Evolutionary conservation across 2,113 vertebrate species (phyloP).

Genomic region (Anguilla rostrata): DNA sequence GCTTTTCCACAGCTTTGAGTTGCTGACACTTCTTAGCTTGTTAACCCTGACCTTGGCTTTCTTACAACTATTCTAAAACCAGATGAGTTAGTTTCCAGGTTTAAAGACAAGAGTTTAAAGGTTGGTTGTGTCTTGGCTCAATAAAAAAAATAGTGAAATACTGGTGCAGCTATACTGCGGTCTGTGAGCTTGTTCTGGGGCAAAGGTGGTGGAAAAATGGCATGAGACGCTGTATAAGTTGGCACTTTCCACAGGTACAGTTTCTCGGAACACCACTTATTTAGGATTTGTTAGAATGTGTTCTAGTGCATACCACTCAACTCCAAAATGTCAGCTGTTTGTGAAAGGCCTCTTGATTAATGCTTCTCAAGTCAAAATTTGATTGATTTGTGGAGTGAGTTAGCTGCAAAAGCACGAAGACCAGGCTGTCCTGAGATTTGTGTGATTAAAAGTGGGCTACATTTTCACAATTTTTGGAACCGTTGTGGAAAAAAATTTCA

Average conservation of each 20-base stretch:
- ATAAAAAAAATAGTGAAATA: neutral
- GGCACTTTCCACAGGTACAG: neutral
- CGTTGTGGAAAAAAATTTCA: neutral
- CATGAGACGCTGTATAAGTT: neutral
- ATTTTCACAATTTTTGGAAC: neutral
- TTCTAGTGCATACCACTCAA: neutral
- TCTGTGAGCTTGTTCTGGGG: neutral
- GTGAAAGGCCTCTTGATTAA: neutral
- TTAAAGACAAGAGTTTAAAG: neutral
- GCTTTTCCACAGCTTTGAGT: neutral
- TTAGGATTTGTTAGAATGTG: neutral
- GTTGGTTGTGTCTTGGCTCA: neutral
- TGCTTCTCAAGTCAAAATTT: neutral
- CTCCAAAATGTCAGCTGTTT: neutral
- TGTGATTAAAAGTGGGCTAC: constrained; percentile 14
- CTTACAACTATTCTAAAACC: neutral
- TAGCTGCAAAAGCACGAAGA: neutral
- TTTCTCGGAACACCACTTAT: neutral
- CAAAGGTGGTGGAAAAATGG: neutral
- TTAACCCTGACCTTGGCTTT: neutral
- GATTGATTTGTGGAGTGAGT: neutral
- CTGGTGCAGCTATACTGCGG: neutral
- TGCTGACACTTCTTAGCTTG: neutral
- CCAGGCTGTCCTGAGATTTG: neutral
- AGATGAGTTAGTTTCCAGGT: neutral